These are phyloP conservation scores for Oceanodroma leucorhoa DNA, from an alignment of 2,797 vertebrate species.

Conservation along the genomic window DNA sequence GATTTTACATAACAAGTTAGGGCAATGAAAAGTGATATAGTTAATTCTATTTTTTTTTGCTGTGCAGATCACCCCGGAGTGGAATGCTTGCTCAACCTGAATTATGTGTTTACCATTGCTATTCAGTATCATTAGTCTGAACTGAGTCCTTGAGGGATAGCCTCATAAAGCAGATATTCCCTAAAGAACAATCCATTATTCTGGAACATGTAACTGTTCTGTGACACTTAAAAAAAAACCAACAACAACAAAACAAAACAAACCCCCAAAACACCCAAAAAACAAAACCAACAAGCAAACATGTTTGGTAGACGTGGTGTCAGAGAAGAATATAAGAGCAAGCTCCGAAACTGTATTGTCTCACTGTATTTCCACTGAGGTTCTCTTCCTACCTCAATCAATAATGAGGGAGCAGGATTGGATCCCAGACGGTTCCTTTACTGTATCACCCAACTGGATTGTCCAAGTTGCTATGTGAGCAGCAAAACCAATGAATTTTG, in stretches of 20 bases:
- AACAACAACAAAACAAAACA: background rate
- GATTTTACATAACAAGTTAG: background rate
- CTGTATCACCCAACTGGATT: background rate
- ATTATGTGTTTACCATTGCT: background rate
- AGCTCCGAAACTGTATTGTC: background rate
- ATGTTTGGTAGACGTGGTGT: background rate
- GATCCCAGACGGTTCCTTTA: background rate
- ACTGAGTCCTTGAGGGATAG: background rate
- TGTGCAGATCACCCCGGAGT: background rate
- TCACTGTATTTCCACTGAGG: background rate
- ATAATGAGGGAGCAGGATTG: background rate
- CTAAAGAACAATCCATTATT: background rate
- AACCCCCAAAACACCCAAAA: background rate
- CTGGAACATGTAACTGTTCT: background rate
- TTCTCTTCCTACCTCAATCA: background rate
- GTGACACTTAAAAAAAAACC: background rate
- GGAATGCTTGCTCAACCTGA: background rate
- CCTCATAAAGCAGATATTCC: background rate
- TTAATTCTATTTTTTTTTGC: background rate
- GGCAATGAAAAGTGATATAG: background rate
- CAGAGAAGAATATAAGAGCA: background rate
- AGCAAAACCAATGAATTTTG: conserved; percentile 11
- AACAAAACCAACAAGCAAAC: background rate
- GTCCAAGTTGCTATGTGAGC: background rate
- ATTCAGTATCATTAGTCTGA: background rate